Percentiles rank a stretch among this genome's conserved stretches.
These are phyloP conservation scores for Leptonema lineaticorne DNA, from an alignment of 1,140 invertebrate species.

Conservation along the genomic window DNA sequence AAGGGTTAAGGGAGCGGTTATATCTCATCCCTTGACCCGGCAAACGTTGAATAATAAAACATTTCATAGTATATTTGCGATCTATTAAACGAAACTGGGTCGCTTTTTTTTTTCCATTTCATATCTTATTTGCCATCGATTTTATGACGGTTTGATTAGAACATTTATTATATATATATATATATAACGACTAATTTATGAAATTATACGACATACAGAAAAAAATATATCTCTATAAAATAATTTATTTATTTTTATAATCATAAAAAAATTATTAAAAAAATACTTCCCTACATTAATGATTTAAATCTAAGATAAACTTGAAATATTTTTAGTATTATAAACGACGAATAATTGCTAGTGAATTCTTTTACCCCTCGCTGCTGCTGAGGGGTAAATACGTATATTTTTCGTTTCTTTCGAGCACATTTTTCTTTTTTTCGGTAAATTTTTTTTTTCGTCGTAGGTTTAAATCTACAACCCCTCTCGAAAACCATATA, in stretches of 20 bases:
- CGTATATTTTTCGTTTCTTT: too few species aligned
- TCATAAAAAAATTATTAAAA: too few species aligned
- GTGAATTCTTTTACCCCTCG: too few species aligned
- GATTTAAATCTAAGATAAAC: neutral
- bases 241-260: neutral
- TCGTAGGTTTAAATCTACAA: neutral
- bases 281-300: neutral
- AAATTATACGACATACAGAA: neutral
- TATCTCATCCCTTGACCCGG: slow-evolving; percentile 18
- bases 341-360: too few species aligned
- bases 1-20: slow-evolving; percentile 8
- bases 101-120: neutral
- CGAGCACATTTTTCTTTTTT: slow-evolving; percentile 1
- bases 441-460: neutral
- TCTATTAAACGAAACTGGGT: slow-evolving; percentile 9
- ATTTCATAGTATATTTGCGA: slow-evolving; percentile 17
- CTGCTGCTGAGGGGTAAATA: too few species aligned
- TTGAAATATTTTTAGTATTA: too few species aligned
- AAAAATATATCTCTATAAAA: neutral
- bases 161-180: neutral
- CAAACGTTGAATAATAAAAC: slow-evolving; percentile 24
- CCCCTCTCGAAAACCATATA: too few species aligned
- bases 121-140: neutral
- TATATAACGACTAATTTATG: neutral
- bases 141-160: too few species aligned